Evolutionary conservation across 2,113 vertebrate genomes (phyloP), one percentile per base, ranked within the genome.

Genomic region (Crotalus helleri): DNA sequence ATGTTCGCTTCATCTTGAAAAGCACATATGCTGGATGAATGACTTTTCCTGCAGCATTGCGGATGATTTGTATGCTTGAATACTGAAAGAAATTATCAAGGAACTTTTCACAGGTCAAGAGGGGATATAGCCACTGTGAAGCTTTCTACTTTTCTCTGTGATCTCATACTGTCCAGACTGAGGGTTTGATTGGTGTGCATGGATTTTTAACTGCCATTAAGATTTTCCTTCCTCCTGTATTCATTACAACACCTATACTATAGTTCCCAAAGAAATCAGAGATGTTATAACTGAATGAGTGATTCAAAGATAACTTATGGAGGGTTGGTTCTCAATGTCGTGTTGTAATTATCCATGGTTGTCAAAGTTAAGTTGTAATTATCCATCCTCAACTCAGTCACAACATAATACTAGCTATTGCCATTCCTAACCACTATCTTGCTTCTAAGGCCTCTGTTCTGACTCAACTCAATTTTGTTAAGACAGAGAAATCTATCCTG

Each of bases 191-290:
- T 44, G 90, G 51, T 11, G 2, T 12, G 21, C 24, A 26, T 74
- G 13, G 86, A 88, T 53, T 54, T 54, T 54, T 51, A 15, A 33
- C 12, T 33, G 64, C 13, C 33, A 69, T 69, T 69, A 94, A 94
- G 5, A 3, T 91, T 49, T 92, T 94, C 88, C 54, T 19, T 57
- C 85, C 3, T 23, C 90, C 93, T 92, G 7, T 59, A 95, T n/a
- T 58, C 74, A 23, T 15, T 90, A 89, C 92, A 89, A 74, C 49
- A n/a, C 92, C 55, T 64, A 7, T 95, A 2, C 39, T 92, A 44
- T 1, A 87, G 44, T 93, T 93, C 19, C 90, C 12, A 88, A 95
- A 93, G 90, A 0, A 92, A 87, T 94, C 91, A 94, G 93, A 93
- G 21, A 94, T 81, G 17, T 39, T 81, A 81, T 81, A 33, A 39